phyloP scores from a whole-genome alignment of 2,113 vertebrate species.

The Crotalus horridus region DNA sequence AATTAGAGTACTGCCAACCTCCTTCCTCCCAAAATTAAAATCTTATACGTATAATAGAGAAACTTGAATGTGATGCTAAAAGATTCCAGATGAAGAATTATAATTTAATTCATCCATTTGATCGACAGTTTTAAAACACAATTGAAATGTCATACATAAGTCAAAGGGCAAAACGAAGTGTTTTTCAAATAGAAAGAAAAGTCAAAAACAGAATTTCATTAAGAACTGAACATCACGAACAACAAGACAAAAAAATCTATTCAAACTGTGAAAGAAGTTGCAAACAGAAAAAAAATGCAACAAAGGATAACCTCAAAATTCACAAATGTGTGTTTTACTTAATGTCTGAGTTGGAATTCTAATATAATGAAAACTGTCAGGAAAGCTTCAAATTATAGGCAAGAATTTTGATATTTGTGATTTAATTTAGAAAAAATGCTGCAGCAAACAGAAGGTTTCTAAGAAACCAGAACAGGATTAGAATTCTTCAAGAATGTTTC shows the following conservation, averaged over 20 bases:
- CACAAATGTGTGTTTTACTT: neutral
- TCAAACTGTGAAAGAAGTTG: neutral
- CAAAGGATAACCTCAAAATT: neutral
- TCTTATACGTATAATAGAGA: neutral
- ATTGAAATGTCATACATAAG: neutral
- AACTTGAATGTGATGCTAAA: neutral
- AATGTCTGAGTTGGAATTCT: neutral
- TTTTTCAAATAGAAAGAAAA: neutral
- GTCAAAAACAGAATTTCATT: conserved; percentile 1
- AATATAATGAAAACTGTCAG: neutral
- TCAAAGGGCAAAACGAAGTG: neutral
- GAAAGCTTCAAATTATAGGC: neutral
- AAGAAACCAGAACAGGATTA: neutral
- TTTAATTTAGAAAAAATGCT: neutral
- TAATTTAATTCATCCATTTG: neutral
- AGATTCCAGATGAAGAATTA: neutral
- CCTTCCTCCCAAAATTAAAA: neutral
- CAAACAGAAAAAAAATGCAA: neutral
- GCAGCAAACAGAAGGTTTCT: neutral
- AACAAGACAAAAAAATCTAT: conserved; percentile 8
- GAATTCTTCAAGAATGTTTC: neutral
- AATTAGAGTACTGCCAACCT: neutral
- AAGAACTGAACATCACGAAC: conserved; percentile 2
- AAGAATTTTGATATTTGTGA: neutral
- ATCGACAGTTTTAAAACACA: neutral